Evolutionary conservation across 2,888 invertebrate genomes (phyloP), one percentile per base, ranked within the genome.

Genomic region (Toxonevra muliebris): DNA sequence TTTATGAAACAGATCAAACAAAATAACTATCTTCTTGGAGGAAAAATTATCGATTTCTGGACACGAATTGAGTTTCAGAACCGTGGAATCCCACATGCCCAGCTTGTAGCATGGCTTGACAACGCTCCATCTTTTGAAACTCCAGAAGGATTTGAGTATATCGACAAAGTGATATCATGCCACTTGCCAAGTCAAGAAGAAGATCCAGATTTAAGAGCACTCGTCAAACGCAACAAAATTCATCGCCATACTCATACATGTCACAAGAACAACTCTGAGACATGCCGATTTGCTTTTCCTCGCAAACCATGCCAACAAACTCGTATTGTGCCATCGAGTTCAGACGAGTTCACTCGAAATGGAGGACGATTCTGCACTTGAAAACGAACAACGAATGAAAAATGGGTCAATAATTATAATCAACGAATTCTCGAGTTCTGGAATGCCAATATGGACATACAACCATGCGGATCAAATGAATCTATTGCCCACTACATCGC

Each of bases 371-470:
- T 62, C 17, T 62, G 61, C 42, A 41, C 1, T 15, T 41, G 52
- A 15, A 53, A 61, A 17, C 42, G 53, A 30, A n/a, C 48, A 19
- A 7, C 15, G 30, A 41, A 43, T 30, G 52, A 65, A 50, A 57
- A 10, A 42, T 73, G 70, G 71, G 71, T 75, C 10, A 75, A 76
- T 64, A 76, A 75, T 61, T 78, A 75, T 61, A 69, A 74, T 50
- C 64, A 54, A 10, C 40, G 8, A 11, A 19, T 73, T 65, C 45
- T 74, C 64, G 61, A 65, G 67, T 65, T 66, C 58, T 62, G 76
- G 77, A 71, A 58, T 55, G 76, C 64, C 1, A 78, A 77, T 65
- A 78, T 76, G 72, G 76, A 77, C 58, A 74, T 78, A n/a, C 76
- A 78, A 63, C 76, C 76, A 43, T 78, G 77, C 61, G 76, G 76